Percentiles rank a stretch among this genome's conserved stretches.
Conservation (phyloP, 2,888 invertebrate species). For the Chymomyza fuscimana region DNA sequence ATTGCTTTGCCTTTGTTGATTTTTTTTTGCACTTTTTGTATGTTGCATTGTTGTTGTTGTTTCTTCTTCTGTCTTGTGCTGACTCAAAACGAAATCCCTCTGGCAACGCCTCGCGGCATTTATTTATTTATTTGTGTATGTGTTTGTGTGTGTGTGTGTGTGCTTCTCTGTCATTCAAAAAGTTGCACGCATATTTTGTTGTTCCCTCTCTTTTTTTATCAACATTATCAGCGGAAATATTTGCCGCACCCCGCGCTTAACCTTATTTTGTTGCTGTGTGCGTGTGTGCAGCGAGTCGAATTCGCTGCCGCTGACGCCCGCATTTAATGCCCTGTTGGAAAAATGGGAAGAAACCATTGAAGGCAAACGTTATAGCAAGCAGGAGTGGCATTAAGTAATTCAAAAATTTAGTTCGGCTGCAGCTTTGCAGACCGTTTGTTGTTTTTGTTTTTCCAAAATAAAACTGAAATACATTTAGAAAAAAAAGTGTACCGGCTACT, state of each 20-base stretch:
- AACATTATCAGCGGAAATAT: constrained; percentile 66
- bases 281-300: constrained; percentile 32
- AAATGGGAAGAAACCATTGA: background rate
- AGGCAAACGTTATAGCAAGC: constrained; percentile 18
- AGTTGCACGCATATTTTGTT: background rate
- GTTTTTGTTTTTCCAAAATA: too few relatives aligned
- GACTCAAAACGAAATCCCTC: background rate
- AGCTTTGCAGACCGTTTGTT: too few relatives aligned
- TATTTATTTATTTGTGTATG: background rate
- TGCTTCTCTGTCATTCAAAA: constrained; percentile 10
- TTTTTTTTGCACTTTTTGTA: background rate
- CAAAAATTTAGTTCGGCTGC: too few relatives aligned
- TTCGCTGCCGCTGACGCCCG: constrained; percentile 31
- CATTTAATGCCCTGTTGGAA: constrained; percentile 16
- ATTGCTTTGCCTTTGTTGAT: background rate
- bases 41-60: constrained; percentile 14
- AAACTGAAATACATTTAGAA: too few relatives aligned
- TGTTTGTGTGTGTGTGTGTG: background rate
- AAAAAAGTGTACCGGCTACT: too few relatives aligned
- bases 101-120: constrained; percentile 44
- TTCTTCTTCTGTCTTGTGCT: background rate
- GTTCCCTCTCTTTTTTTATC: constrained; percentile 38
- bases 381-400: background rate
- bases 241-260: constrained; percentile 71
- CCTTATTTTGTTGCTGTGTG: constrained; percentile 48